Conservation (phyloP, 2,113 vertebrate genomes). For the Isichthys henryi region DNA sequence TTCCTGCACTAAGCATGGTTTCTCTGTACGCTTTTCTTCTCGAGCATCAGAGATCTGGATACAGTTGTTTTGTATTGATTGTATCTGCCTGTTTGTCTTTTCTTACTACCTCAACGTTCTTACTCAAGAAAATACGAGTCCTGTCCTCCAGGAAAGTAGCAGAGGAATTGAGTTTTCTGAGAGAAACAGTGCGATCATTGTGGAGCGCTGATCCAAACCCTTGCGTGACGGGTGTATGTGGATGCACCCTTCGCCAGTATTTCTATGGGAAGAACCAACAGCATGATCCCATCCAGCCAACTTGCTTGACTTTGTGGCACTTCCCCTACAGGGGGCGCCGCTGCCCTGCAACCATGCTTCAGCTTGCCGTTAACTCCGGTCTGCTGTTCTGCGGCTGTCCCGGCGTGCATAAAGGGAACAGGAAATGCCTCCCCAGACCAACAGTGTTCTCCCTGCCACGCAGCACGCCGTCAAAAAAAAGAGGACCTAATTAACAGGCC, state of each 20-base stretch:
- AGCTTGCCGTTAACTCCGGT: background rate
- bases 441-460: background rate
- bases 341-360: background rate
- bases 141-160: background rate
- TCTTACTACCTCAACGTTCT: background rate
- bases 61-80: background rate
- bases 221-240: background rate
- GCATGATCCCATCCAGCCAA: background rate
- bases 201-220: constrained; percentile 35
- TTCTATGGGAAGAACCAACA: background rate
- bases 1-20: background rate
- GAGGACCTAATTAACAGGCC: background rate
- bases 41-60: background rate
- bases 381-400: background rate
- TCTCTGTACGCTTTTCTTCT: background rate
- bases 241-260: background rate
- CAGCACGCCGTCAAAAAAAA: background rate
- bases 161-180: background rate
- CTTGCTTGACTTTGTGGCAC: background rate
- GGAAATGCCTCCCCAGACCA: background rate
- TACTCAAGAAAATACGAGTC: background rate
- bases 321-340: background rate
- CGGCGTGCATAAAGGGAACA: background rate
- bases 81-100: background rate
- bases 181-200: constrained; percentile 28